Evolutionary conservation across 2,113 vertebrate genomes (phyloP), one percentile per base, ranked within the genome.

Genomic region (Oncorhynchus clarkii): DNA sequence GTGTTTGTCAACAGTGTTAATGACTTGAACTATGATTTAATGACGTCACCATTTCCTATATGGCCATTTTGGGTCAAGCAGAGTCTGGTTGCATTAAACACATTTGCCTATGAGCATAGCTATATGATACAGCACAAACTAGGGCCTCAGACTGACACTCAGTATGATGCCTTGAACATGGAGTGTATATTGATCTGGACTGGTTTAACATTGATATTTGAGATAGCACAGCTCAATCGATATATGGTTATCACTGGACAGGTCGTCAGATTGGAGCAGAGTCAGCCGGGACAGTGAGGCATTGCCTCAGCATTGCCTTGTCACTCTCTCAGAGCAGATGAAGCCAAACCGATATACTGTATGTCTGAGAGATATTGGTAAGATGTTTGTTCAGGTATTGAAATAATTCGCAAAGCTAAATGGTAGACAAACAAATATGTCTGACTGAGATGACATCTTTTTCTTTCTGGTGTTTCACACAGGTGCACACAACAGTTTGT

Each of bases 1-100:
- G 80, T 80, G 87, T 78, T 75, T 71, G 77, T 80, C 78, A 75
- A 80, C 67, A 66, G 5, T 73, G 75, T 80, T 39, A 74, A 73
- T 77, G 67, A 82, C 80, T 83, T 82, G 77, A 80, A 69, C 67
- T 34, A 20, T 69, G 20, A 20, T n/a, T n/a, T 22, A 34, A 18
- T 54, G 14, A 54, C 51, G 51, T 54, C 51, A 54, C 51, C 51
- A 54, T 54, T 54, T 54, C 13, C 51, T 54, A 18, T 18, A 4
- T 16, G 51, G 12, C 51, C 16, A 54, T 54, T 54, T 54, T 54
- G 51, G 16, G 16, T 18, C 51, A 54, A 18, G 16, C 5, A 14
- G 16, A 54, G 51, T 18, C 51, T 54, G 51, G 18, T 66, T 26
- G 18, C 48, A 26, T 75, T 27, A 75, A 45, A 57, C 54, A 60